A percentile compares a stretch with the other conserved stretches of the same genome.
Conservation (phyloP, 2,113 vertebrate species). For the Hassar affinis region DNA sequence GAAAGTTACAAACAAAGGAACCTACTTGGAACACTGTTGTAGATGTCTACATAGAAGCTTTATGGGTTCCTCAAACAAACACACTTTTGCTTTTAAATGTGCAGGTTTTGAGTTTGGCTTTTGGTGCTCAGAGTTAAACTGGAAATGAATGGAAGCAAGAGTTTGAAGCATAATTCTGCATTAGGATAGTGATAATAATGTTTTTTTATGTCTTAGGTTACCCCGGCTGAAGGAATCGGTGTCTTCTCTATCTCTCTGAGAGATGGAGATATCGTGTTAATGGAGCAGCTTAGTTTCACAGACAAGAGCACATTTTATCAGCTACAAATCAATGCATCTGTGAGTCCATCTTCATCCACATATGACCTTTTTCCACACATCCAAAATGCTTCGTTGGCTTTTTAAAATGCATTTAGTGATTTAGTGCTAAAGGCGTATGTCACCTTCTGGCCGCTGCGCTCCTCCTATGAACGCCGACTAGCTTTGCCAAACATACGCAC, state of each 20-base stretch:
- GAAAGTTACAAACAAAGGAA: neutral
- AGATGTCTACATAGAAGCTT: neutral
- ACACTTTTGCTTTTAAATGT: neutral
- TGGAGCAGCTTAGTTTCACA: constrained; percentile 69
- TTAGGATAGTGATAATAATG: neutral
- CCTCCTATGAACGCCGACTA: no score
- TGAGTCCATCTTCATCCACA: constrained; percentile 59
- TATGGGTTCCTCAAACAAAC: neutral
- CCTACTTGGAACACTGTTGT: neutral
- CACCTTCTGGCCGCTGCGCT: no score
- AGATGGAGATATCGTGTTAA: constrained; percentile 68
- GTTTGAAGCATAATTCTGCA: neutral
- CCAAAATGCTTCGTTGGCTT: neutral
- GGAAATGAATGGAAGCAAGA: neutral
- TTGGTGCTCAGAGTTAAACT: neutral
- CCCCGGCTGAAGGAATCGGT: constrained; percentile 48
- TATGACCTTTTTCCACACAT: neutral
- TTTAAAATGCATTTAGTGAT: neutral
- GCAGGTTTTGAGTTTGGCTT: neutral
- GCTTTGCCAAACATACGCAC: no score
- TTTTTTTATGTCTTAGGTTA: constrained; percentile 64
- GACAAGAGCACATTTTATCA: constrained; percentile 77
- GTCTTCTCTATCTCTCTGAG: constrained; percentile 67
- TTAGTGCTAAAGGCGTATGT: no score
- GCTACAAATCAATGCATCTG: constrained; percentile 67